Percentiles rank a stretch among this genome's conserved stretches.
Conservation (phyloP, 2,888 invertebrate species). For the Leptinotarsa juncta region DNA sequence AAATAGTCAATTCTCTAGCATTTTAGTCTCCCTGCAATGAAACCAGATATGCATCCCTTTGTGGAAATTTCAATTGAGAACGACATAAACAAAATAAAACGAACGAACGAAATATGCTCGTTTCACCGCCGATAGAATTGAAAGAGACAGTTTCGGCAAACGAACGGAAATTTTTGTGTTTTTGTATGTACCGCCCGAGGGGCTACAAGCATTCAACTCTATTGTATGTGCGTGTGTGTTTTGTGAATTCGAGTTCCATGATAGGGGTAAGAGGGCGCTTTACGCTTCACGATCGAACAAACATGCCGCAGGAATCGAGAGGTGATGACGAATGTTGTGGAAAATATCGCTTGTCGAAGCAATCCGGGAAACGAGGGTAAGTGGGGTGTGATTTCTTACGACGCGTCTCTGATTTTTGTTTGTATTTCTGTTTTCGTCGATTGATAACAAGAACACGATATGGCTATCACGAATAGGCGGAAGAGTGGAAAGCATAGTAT, state of each 20-base stretch:
- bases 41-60: not conserved
- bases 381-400: conserved; percentile 12
- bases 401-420: conserved; percentile 6
- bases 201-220: conserved; percentile 34
- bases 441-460: not conserved
- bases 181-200: conserved; percentile 34
- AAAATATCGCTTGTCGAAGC: conserved; percentile 31
- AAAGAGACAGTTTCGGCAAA: conserved; percentile 37
- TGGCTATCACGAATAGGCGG: no score
- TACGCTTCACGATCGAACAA: conserved; percentile 32
- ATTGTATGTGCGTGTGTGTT: conserved; percentile 33
- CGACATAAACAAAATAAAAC: conserved; percentile 6
- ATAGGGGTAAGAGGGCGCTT: conserved; percentile 37
- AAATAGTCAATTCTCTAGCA: no score
- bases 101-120: conserved; percentile 6
- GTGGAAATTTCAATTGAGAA: not conserved
- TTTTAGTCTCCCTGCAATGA: not conserved
- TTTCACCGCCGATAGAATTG: conserved; percentile 9
- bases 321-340: conserved; percentile 31
- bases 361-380: conserved; percentile 16
- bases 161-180: conserved; percentile 35
- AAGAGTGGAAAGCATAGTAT: no score
- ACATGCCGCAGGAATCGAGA: conserved; percentile 35
- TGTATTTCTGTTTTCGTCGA: conserved; percentile 4
- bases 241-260: conserved; percentile 32